Evolutionary conservation across 2,888 invertebrate species (phyloP), one percentile per base, ranked within the genome.

Genomic region (Apotomis turbidana): DNA sequence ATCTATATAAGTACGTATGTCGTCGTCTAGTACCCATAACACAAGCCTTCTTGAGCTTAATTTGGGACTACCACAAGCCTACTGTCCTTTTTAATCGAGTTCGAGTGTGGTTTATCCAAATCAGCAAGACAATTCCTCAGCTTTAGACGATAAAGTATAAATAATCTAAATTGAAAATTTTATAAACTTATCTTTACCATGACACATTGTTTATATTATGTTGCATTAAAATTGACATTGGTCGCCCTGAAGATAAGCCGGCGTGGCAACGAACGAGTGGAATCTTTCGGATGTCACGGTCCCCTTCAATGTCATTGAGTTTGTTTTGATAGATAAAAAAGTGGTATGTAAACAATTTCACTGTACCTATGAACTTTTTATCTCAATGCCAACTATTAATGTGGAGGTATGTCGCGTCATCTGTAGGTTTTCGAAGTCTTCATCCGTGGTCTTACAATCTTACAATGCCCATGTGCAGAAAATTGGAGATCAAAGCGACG

Each of bases 301-400:
- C 57, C 9, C 41, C n/a, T 41, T 52, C 67, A 71, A 71, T 62
- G 67, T 68, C 61, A 58, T 55, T 15, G 41, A 12, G 57, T 54
- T 60, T 67, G 59, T 70, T 70, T 46, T 66, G 38, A 44, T 15
- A 62, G 62, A 71, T 71, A 71, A 61, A 49, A 55, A 57, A 13
- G 62, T 12, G 67, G 61, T 62, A 68, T 52, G 55, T 61, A 68
- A 68, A 70, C 64, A 70, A 52, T 27, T 64, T 59, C 41, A 52
- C 44, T 49, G 52, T 13, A 62, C 15, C 41, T 55, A 46, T 46
- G 55, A 66, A 66, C 57, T 46, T 55, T 54, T 66, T 57, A 66
- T 46, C 27, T 64, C 54, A 55, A 46, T 64, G 57, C 46, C 44
- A 41, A 38, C 54, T 64, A 38, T 51, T 55, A 46, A 9, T 57